Evolutionary conservation across 2,888 invertebrate genomes (phyloP).

Genomic region (Thelaira solivaga): DNA sequence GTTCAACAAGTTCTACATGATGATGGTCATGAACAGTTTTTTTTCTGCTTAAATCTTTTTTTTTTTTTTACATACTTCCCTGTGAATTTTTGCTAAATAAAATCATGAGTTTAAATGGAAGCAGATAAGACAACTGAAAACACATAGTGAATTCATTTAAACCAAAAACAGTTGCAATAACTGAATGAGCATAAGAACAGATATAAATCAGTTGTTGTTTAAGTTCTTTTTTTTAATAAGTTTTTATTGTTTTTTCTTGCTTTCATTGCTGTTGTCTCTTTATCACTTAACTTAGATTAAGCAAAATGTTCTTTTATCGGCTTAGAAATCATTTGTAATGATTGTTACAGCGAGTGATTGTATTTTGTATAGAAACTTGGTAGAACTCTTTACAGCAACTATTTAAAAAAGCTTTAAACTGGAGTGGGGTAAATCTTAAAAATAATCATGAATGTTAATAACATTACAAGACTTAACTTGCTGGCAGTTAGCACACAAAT

Average conservation of each 20-base stretch:
- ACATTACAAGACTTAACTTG: slow-evolving; percentile 24
- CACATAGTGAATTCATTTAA: slow-evolving; percentile 22
- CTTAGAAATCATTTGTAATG: slow-evolving; percentile 50
- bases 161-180: slow-evolving; percentile 41
- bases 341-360: slow-evolving; percentile 29
- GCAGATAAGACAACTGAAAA: slow-evolving; percentile 24
- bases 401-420: not conserved
- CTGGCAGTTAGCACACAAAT: slow-evolving; percentile 13
- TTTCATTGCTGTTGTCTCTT: slow-evolving; percentile 26
- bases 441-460: slow-evolving; percentile 48
- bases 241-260: not conserved
- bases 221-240: not conserved
- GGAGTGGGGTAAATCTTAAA: slow-evolving; percentile 23
- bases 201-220: slow-evolving; percentile 52
- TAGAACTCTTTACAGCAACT: not conserved
- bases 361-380: not conserved
- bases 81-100: slow-evolving; percentile 47
- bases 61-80: slow-evolving; percentile 24
- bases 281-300: slow-evolving; percentile 57
- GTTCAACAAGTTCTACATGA: slow-evolving; percentile 34
- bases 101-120: slow-evolving; percentile 34
- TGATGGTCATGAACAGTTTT: slow-evolving; percentile 36
- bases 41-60: not conserved
- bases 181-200: slow-evolving; percentile 40
- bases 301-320: slow-evolving; percentile 58